Base-by-base conservation (phyloP, 2,797 vertebrate species). In the Gorsachius magnificus region DNA sequence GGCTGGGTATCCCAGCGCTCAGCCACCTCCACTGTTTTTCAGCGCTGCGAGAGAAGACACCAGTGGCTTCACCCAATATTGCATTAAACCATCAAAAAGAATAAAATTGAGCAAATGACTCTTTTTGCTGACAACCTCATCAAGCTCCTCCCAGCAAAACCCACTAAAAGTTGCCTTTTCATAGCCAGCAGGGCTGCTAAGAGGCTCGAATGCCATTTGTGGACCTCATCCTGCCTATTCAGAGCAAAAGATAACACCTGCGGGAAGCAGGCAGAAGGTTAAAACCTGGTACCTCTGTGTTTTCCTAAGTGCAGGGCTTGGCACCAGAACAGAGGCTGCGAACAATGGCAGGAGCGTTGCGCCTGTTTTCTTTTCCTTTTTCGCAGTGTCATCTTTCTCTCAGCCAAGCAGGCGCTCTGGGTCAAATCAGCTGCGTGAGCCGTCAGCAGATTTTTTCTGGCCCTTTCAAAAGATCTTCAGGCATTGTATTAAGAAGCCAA, bases 351-450 rank as follows among this genome's bases (percentile, higher is more conserved):
- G 90, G 71, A 95, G 96, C 96, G 72, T 46, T 82, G 90, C 15
- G 77, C 31, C 36, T 97, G 96, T 96, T 97, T 97, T 97, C 92
- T 97, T 97, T 97, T 93, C 95, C 87, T 97, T 97, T 97, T 96
- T 96, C 96, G 97, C 96, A 96, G 93, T 96, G 97, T 97, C 96
- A 97, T 97, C 96, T 97, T 97, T 97, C 97, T 97, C 97, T 97
- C 96, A 96, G 96, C 94, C 95, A 96, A 97, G 97, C 97, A 97
- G 95, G 95, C 94, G 29, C 95, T 96, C 91, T 77, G 95, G 97
- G 94, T 96, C 96, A 96, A 72, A 96, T 95, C 95, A 95, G 95
- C 96, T 94, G 95, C 93, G 1, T 79, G 87, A 97, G 95, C 87
- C 26, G 58, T 97, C 97, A 97, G 96, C 96, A 97, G 91, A 96